phyloP scores from a whole-genome alignment of 2,888 invertebrate species.

The Plagodis dolabraria region DNA sequence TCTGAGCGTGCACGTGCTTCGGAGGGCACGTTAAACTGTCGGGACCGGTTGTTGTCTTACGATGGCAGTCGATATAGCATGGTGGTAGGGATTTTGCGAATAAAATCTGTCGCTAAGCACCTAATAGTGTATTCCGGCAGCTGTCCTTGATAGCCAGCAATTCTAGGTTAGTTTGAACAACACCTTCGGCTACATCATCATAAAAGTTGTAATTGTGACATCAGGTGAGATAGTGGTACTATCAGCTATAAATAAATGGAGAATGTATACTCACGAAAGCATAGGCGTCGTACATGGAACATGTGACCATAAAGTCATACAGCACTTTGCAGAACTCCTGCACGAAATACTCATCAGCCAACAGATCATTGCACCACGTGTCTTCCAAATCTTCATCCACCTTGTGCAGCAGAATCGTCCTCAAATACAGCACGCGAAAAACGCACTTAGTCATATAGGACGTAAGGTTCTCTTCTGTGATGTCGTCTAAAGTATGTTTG shows the following conservation, averaged over 20 bases:
- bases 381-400: slow-evolving; percentile 39
- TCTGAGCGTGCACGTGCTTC: too few relatives aligned
- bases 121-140: too few relatives aligned
- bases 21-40: too few relatives aligned
- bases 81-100: too few relatives aligned
- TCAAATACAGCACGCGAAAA: slow-evolving; percentile 52
- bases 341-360: slow-evolving; percentile 42
- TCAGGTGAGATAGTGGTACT: background rate
- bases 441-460: slow-evolving; percentile 41
- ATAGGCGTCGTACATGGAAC: slow-evolving; percentile 57
- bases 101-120: too few relatives aligned
- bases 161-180: too few relatives aligned
- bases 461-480: slow-evolving; percentile 44
- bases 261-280: slow-evolving; percentile 61
- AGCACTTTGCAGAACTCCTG: slow-evolving; percentile 45
- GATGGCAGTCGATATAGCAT: too few relatives aligned
- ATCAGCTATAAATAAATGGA: background rate
- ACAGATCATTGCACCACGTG: slow-evolving; percentile 42
- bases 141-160: too few relatives aligned
- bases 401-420: slow-evolving; percentile 42
- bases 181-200: too few relatives aligned
- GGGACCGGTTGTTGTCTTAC: too few relatives aligned
- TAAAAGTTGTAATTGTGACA: too few relatives aligned
- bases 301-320: slow-evolving; percentile 51
- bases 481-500: slow-evolving; percentile 33